These are phyloP conservation scores for Genyomyrus donnyi DNA, from an alignment of 2,113 vertebrate genomes.

Conservation along the genomic window DNA sequence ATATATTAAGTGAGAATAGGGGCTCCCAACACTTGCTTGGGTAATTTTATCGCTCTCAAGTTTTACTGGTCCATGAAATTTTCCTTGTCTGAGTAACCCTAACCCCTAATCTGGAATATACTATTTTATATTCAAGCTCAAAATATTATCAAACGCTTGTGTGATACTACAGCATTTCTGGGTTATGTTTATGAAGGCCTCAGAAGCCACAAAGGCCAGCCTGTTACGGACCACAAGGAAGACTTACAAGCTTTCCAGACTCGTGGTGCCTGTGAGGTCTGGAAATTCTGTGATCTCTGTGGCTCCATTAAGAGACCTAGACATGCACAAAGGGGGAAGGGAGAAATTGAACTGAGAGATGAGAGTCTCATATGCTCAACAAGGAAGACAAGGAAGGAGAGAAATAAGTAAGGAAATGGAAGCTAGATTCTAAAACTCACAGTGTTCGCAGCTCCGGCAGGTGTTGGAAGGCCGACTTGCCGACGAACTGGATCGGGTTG, in stretches of 20 bases:
- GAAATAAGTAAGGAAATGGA: neutral
- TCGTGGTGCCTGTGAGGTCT: slow-evolving; percentile 80
- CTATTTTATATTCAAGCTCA: neutral
- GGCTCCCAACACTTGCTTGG: neutral
- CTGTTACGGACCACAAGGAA: neutral
- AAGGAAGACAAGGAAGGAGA: neutral
- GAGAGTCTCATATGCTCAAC: neutral
- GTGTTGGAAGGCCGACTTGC: slow-evolving; percentile 70
- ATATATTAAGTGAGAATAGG: neutral
- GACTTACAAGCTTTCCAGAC: slow-evolving; percentile 86
- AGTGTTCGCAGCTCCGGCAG: slow-evolving; percentile 64
- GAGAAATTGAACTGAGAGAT: neutral
- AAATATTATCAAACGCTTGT: neutral
- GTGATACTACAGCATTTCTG: neutral
- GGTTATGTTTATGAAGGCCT: neutral
- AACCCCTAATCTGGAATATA: neutral
- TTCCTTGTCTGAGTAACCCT: neutral
- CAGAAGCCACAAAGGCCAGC: neutral
- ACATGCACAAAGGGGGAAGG: slow-evolving; percentile 34
- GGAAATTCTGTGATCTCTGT: slow-evolving; percentile 84
- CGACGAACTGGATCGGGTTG: slow-evolving; percentile 73
- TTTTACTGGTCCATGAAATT: neutral
- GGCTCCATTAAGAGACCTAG: slow-evolving; percentile 84
- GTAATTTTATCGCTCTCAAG: neutral
- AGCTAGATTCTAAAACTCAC: slow-evolving; percentile 30